Evolutionary conservation across 2,113 vertebrate genomes (phyloP).

Genomic region (Macrotus californicus): DNA sequence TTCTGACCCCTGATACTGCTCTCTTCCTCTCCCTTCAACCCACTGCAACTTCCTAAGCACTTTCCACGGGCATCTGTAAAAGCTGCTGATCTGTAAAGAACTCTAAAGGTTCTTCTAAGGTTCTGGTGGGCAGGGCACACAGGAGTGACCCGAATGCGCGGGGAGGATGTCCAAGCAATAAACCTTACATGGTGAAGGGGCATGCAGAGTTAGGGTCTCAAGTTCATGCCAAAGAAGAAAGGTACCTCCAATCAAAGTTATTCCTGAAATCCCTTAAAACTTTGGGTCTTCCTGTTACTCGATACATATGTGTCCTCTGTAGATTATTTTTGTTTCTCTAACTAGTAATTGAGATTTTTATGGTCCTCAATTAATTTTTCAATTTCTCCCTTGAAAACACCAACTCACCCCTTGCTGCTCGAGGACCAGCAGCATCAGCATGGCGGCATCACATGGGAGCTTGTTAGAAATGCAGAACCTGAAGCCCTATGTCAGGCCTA

Average conservation of each 20-base stretch:
- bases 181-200: too few species aligned
- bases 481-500: neutral
- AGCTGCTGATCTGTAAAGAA: neutral
- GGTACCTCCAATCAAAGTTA: neutral
- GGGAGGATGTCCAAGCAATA: neutral
- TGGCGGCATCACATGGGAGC: accelerated
- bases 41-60: neutral
- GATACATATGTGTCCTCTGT: neutral
- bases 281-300: neutral
- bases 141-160: neutral
- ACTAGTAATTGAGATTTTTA: neutral
- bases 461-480: neutral
- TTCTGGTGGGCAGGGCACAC: neutral
- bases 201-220: neutral
- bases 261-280: neutral
- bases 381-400: neutral
- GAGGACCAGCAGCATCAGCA: neutral
- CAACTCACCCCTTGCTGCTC: neutral
- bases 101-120: neutral
- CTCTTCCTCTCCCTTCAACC: neutral
- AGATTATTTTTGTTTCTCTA: neutral
- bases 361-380: neutral
- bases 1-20: neutral
- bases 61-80: neutral
- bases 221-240: neutral